Evolutionary conservation across 2,888 invertebrate genomes (phyloP), one percentile per base, ranked within the genome.

Genomic region (Yponomeuta evonymella): DNA sequence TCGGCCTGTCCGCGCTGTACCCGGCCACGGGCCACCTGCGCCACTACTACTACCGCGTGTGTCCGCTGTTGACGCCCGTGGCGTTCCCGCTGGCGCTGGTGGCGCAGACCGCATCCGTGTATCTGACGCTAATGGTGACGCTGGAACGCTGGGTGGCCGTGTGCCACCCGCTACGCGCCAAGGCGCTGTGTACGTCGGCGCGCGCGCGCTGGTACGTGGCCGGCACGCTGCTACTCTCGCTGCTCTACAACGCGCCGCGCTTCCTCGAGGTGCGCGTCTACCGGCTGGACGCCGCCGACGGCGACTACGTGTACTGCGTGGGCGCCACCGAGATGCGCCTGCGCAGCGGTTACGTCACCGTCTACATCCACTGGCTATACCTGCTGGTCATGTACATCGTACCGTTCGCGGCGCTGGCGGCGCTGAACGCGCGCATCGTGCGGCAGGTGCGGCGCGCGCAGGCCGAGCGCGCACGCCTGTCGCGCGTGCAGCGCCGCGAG

Each of bases 361-460:
- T 98, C 65, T 99, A 99, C 90, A 97, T 98, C 74, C 96, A 98
- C 83, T 98, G 98, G 96, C 94, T 98, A 90, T 98, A 99, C 88
- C 94, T 99, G 79, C 94, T 98, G 74, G 96, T 98, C 79, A 97
- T 98, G 94, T 98, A 98, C 87, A 94, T 98, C 78, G 94, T 99
- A 77, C 99, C 99, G 3, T 97, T 99, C 86, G 93, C 95, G 71
- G 95, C 96, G 74, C 93, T 99, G 77, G 97, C 98, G 68, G 95
- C 97, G 73, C 95, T 99, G 79, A 99, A 99, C 90, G 94, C 95
- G 72, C 95, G 97, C 84, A 98, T 99, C 81, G 98, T 97, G 88
- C 93, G 94, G 76, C 97, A 98, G 92, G 98, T 98, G 75, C 94
- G 97, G 74, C 95, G 95, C 77, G 98, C 98, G 58, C 97, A 97